These are phyloP conservation scores for Ectropis crepuscularia DNA, from an alignment of 2,888 invertebrate genomes.

Conservation along the genomic window DNA sequence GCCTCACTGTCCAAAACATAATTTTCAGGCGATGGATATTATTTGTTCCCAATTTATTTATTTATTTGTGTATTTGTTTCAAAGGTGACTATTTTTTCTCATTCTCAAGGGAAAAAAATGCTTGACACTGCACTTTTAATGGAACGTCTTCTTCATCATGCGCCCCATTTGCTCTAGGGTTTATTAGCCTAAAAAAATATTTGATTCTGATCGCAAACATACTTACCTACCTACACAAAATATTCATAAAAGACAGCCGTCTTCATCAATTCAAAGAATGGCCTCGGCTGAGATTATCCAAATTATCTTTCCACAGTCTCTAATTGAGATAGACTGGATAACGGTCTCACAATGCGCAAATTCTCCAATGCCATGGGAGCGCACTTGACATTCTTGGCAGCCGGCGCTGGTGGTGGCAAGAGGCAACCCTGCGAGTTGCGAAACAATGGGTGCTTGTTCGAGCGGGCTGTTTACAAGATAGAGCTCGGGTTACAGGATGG, in stretches of 20 bases:
- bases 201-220: neutral
- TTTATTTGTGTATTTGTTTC: no score
- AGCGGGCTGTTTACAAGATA: constrained; percentile 33
- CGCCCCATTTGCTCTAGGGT: no score
- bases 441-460: constrained; percentile 36
- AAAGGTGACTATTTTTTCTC: no score
- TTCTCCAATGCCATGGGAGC: constrained; percentile 31
- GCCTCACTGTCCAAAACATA: no score
- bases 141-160: no score
- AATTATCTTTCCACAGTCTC: constrained; percentile 19
- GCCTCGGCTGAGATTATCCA: constrained; percentile 12
- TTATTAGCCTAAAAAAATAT: no score
- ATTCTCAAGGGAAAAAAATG: no score
- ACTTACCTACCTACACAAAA: neutral
- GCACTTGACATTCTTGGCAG: constrained; percentile 28
- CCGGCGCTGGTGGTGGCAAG: constrained; percentile 10
- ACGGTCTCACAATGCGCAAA: constrained; percentile 28
- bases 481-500: constrained; percentile 47
- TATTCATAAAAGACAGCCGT: neutral
- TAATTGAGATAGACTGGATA: constrained; percentile 27
- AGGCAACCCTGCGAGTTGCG: constrained; percentile 28
- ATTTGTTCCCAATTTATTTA: no score
- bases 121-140: no score
- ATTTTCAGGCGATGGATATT: no score
- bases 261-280: neutral